Percentiles rank a stretch among this genome's conserved stretches.
These are phyloP conservation scores for Lordiphosa collinella DNA, from an alignment of 1,140 invertebrate species.

Conservation along the genomic window DNA sequence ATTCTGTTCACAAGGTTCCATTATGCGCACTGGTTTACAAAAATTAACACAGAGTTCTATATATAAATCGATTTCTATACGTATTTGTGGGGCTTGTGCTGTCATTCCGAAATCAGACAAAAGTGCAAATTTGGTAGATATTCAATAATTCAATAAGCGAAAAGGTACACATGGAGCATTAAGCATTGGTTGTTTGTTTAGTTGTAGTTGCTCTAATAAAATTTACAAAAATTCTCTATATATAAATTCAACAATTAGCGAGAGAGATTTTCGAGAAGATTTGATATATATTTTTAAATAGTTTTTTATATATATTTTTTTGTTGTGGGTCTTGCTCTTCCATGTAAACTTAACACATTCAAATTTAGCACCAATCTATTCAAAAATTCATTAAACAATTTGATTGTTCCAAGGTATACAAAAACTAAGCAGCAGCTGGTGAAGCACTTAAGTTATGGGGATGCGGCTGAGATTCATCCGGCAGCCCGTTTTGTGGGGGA, in stretches of 20 bases:
- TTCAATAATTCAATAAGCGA: slow-evolving; percentile 66
- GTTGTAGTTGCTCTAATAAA: slow-evolving; percentile 60
- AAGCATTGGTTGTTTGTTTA: slow-evolving; percentile 34
- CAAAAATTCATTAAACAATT: slow-evolving; percentile 76
- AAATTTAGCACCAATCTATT: slow-evolving; percentile 77
- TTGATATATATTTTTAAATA: slow-evolving; percentile 28
- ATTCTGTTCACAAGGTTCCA: slow-evolving; percentile 58
- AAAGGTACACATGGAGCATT: slow-evolving; percentile 74
- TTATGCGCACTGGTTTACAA: slow-evolving; percentile 66
- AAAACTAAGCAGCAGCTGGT: slow-evolving; percentile 42
- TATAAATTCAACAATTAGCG: slow-evolving; percentile 75
- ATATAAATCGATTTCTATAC: slow-evolving; percentile 1
- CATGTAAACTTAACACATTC: slow-evolving; percentile 65
- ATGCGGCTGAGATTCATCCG: no score
- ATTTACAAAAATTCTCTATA: slow-evolving; percentile 60
- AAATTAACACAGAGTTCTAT: slow-evolving; percentile 43
- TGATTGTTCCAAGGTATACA: slow-evolving; percentile 76
- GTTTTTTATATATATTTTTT: slow-evolving; percentile 23
- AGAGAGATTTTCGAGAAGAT: slow-evolving; percentile 49
- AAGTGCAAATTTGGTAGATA: slow-evolving; percentile 19
- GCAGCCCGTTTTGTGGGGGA: neutral
- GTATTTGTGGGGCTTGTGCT: slow-evolving; percentile 9
- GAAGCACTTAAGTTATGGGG: slow-evolving; percentile 54
- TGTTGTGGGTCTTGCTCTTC: slow-evolving; percentile 31
- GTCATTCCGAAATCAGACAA: slow-evolving; percentile 30